phyloP scores from a whole-genome alignment of 1,140 invertebrate genomes.

The Sycophila sp. region DNA sequence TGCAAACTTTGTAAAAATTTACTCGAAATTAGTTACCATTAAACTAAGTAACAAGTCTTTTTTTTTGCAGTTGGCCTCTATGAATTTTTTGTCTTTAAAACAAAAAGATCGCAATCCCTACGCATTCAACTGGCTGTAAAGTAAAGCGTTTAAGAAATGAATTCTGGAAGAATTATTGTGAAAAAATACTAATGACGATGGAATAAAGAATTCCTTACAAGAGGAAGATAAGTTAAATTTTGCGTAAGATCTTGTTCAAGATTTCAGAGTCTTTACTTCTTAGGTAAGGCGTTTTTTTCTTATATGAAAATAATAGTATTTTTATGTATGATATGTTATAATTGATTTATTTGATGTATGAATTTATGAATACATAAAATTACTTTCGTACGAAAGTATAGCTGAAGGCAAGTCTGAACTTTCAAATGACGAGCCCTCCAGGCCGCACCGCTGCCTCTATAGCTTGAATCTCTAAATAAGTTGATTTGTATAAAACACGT shows the following conservation, averaged over 20 bases:
- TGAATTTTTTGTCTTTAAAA: conserved; percentile 81
- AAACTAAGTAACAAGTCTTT: background rate
- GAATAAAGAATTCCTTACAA: conserved; percentile 34
- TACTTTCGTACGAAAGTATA: too few relatives aligned
- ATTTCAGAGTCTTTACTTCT: conserved; percentile 76
- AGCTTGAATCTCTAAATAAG: too few relatives aligned
- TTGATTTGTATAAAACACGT: too few relatives aligned
- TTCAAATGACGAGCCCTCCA: too few relatives aligned
- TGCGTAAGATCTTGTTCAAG: conserved; percentile 65
- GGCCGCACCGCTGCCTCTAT: too few relatives aligned
- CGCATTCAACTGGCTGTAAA: conserved; percentile 94
- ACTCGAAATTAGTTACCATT: background rate
- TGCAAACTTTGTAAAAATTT: background rate
- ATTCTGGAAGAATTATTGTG: conserved; percentile 67
- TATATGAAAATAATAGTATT: conserved; percentile 27
- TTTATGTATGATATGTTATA: too few relatives aligned
- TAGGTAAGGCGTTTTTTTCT: conserved; percentile 23
- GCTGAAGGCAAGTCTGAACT: too few relatives aligned
- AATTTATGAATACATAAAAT: too few relatives aligned
- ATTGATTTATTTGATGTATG: too few relatives aligned
- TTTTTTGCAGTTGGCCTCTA: conserved; percentile 82
- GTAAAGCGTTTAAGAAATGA: conserved; percentile 83
- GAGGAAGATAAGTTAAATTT: conserved; percentile 34
- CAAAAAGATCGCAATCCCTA: conserved; percentile 79
- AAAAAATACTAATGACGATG: conserved; percentile 44